Base-by-base conservation (phyloP, 1,140 invertebrate species). In the Sesamia nonagrioides region DNA sequence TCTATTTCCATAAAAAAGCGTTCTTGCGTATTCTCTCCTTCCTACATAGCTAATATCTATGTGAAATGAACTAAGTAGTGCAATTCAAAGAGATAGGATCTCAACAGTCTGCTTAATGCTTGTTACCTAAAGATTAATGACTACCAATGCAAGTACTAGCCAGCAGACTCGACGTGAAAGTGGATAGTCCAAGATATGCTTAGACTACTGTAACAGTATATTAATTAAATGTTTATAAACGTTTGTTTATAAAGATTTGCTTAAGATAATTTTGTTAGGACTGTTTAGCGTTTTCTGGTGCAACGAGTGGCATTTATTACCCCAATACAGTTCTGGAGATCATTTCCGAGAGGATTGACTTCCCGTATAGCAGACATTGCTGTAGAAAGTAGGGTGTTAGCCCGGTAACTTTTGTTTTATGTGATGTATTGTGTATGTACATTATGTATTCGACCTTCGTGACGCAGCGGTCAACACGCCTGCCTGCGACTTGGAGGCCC, bases 151-250 rank as follows among this genome's bases (percentile, higher is more conserved):
- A 9, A 56, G 18, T 27, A 56, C 42, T 45, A 1, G 7, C 21
- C 5, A 27, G n/a, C 21, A 35, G 58, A 8, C 58, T 61, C 13
- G 58, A n/a, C 17, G 58, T 61, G 58, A 61, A 61, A 61, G 58
- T 37, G 58, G 58, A 37, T 13, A 27, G 9, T 27, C 27, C 37
- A 61, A 61, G 58, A 61, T 61, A 61, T 5, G 11, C 21, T 27
- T 56, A 8, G n/a, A 13, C 9, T 56, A 27, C 1, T 11, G 18
- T 56, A 56, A 56, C 27, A n/a, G 54, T 56, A 2, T 27, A 56
- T 56, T 56, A 27, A 56, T 27, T 56, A 56, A 56, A 27, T 27
- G 11, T 56, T 27, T 56, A 11, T 6, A 11, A 11, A 27, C 6
- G 11, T 48, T 48, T 2, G 13, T 11, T 8, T 6, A 8, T 45